Evolutionary conservation across 2,797 vertebrate species (phyloP), one percentile per base, ranked within the genome.

Genomic region (Pitangus sulphuratus): DNA sequence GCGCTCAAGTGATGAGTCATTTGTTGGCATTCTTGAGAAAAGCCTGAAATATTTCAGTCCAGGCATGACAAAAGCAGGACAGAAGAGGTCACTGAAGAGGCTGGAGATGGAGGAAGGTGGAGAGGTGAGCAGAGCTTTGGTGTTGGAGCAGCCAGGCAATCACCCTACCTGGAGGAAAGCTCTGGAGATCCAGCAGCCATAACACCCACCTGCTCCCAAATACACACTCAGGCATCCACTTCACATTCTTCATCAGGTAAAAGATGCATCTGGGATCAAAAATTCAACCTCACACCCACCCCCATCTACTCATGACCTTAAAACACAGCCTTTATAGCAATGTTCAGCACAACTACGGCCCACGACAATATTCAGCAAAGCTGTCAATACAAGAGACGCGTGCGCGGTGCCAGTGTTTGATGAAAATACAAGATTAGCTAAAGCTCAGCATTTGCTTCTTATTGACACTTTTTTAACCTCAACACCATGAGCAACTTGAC

Each of bases 341-440:
- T 8, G 0, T 12, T 72, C 42, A 28, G 31, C 64, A 40, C 19
- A 56, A n/a, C n/a, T 18, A 16, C 1, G 2, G 70, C 31, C 37
- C 15, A 30, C 19, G 24, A 37, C n/a, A 35, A 61, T 0, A 0
- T 7, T 35, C 68, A 57, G 30, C 24, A 76, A 71, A 90, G 31
- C 15, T 19, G 6, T 2, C 44, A 31, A 28, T 30, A 21, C 5
- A 26, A 60, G 61, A 53, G 13, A 66, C 0, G 5, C 21, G 39
- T 18, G 47, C 2, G 0, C 0, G 0, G 18, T 42, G 20, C 21
- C 33, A 40, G 21, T 6, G 11, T 51, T n/a, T 37, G 33, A 81
- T 79, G 31, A 64, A 87, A 80, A 79, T 11, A 74, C 18, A 42
- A 83, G 19, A 79, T 50, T 2, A 87, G 37, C 53, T 77, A 62